A percentile compares a stretch with the other conserved stretches of the same genome.
Conservation (phyloP, 2,113 vertebrate genomes). For the Dasypus novemcinctus region DNA sequence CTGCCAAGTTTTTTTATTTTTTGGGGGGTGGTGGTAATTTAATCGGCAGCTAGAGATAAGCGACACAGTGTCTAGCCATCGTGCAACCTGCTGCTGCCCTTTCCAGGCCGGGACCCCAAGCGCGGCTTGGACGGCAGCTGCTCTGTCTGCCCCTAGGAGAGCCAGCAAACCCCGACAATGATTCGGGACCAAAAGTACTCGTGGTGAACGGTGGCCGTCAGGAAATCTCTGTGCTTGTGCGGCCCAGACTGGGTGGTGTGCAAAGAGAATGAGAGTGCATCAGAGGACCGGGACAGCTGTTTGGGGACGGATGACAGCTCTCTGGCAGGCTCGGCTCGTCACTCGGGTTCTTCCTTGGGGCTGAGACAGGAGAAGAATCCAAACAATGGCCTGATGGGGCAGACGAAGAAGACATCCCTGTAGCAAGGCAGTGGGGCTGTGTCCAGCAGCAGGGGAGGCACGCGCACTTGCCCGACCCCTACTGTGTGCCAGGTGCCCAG, state of each 20-base stretch:
- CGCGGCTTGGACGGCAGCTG: neutral
- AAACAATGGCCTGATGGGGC: neutral
- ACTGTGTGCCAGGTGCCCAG: neutral
- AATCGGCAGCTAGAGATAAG: accelerated
- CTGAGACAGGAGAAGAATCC: neutral
- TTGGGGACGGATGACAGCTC: neutral
- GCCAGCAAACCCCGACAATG: neutral
- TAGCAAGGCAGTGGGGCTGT: neutral
- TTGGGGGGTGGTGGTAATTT: neutral
- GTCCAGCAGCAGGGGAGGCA: accelerated
- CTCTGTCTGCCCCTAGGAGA: neutral
- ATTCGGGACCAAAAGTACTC: constrained; percentile 55
- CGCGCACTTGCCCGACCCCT: accelerated
- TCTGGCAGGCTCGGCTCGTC: neutral
- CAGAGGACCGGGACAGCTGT: constrained; percentile 55
- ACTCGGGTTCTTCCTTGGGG: neutral
- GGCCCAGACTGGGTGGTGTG: constrained; percentile 69
- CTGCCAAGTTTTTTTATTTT: neutral
- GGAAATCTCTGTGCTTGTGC: constrained; percentile 72
- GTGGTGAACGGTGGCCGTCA: constrained; percentile 59
- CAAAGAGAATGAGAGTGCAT: constrained; percentile 72
- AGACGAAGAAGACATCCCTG: neutral
- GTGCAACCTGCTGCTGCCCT: neutral
- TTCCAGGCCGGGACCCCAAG: neutral
- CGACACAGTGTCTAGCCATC: neutral